phyloP scores from a whole-genome alignment of 2,888 invertebrate genomes.

The Siphlonurus alternatus region DNA sequence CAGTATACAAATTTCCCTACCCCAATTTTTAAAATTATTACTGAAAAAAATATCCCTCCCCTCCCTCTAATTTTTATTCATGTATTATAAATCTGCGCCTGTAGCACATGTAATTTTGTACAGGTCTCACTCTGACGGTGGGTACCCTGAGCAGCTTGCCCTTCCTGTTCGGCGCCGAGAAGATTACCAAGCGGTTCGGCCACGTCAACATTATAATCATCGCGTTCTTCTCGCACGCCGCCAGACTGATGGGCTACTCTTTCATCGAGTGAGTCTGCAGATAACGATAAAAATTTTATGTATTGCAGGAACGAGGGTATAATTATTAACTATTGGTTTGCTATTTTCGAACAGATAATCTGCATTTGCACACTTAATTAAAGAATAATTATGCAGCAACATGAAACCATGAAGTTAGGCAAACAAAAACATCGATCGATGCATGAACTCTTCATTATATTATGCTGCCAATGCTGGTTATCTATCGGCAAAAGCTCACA shows the following conservation, averaged over 20 bases:
- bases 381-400: too few relatives aligned
- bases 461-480: too few relatives aligned
- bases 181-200: constrained; percentile 62
- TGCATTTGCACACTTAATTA: too few relatives aligned
- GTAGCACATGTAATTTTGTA: neutral
- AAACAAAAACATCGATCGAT: too few relatives aligned
- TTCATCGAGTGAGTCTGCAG: constrained; percentile 67
- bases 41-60: neutral
- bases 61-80: neutral
- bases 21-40: too few relatives aligned
- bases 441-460: too few relatives aligned
- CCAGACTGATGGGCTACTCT: constrained; percentile 66
- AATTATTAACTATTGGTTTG: too few relatives aligned
- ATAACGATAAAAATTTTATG: neutral
- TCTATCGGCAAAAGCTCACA: too few relatives aligned
- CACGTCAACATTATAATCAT: constrained; percentile 70
- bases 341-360: too few relatives aligned
- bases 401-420: too few relatives aligned
- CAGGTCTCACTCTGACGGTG: constrained; percentile 68
- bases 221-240: constrained; percentile 71
- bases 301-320: too few relatives aligned
- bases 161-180: constrained; percentile 68
- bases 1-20: too few relatives aligned
- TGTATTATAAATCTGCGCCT: neutral
- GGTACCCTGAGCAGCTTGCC: constrained; percentile 71